Evolutionary conservation across 1,140 invertebrate species (phyloP).

Genomic region (Leucophenga varia): DNA sequence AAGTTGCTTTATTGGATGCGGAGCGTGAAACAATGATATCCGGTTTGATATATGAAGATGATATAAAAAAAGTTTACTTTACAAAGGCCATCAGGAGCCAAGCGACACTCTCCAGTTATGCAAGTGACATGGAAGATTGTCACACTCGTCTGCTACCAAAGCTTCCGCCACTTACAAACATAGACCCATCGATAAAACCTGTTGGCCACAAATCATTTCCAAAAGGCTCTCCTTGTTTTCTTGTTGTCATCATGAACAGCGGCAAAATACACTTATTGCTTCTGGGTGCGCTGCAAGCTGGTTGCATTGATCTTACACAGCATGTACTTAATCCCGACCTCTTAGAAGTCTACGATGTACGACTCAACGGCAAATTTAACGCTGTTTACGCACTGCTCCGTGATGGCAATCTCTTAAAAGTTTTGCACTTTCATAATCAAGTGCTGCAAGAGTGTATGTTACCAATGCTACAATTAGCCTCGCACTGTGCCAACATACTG

Average conservation of each 20-base stretch:
- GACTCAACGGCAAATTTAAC: slow-evolving; percentile 64
- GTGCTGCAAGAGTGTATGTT: slow-evolving; percentile 67
- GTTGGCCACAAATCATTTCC: slow-evolving; percentile 65
- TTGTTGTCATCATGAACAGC: slow-evolving; percentile 75
- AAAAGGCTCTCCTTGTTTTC: slow-evolving; percentile 72
- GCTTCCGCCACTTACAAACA: slow-evolving; percentile 36
- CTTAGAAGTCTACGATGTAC: slow-evolving; percentile 64
- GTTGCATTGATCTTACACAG: slow-evolving; percentile 66
- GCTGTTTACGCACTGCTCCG: slow-evolving; percentile 61
- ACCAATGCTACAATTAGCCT: slow-evolving; percentile 70
- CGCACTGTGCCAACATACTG: slow-evolving; percentile 71
- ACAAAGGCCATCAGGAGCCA: slow-evolving; percentile 49
- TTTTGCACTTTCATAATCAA: slow-evolving; percentile 66
- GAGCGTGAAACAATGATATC: slow-evolving; percentile 85
- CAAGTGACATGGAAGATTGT: slow-evolving; percentile 37
- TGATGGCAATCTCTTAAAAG: slow-evolving; percentile 58
- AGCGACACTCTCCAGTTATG: slow-evolving; percentile 32
- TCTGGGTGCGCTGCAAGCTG: slow-evolving; percentile 82
- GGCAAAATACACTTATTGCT: slow-evolving; percentile 75
- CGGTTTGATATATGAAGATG: slow-evolving; percentile 63
- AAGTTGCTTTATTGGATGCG: slow-evolving; percentile 76
- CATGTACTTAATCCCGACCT: slow-evolving; percentile 60
- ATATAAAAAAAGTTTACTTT: slow-evolving; percentile 62
- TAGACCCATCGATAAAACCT: slow-evolving; percentile 38
- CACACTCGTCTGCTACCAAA: slow-evolving; percentile 34